Evolutionary conservation across 1,140 invertebrate genomes (phyloP), one percentile per base, ranked within the genome.

Genomic region (Coenobita brevimanus): DNA sequence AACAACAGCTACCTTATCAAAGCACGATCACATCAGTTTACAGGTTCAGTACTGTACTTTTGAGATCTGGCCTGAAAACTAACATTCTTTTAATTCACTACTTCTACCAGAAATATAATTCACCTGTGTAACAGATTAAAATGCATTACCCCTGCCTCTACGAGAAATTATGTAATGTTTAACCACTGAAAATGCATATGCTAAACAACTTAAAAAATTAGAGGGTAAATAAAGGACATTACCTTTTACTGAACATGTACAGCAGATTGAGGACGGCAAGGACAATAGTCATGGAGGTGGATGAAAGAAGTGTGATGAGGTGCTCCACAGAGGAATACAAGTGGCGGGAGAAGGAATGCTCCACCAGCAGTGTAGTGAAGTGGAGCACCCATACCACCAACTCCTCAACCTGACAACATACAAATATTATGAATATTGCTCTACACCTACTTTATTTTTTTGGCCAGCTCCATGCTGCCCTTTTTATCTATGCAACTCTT

Each of bases 291-390:
- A 98, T 96, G 92, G 97, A 96, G 93, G 96, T 96, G 50, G 97
- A 97, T 67, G 95, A 95, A 89, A 98, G 92, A 80, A 98, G 93
- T n/a, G 95, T 94, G 24, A 96, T 95, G 80, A 98, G 92, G 92
- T 97, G 96, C 92, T 98, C 97, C 95, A 98, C 97, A 57, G 97
- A 97, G 93, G 97, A 97, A 93, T 98, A 98, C 88, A 97, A 93
- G 93, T 98, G 96, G 82, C 97, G 94, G 15, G 97, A 97, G 92
- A 97, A 98, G 90, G 96, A 97, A 93, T 98, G 97, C 92, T 98
- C 97, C 91, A 98, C 97, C 46, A 98, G 93, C 78, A 97, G 92
- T 21, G 97, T 96, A 83, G 97, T 97, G 91, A 98, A 97, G 89
- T 96, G 95, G 17, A 97, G 93, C 78, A 97, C 95, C 93, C 95